Conservation (phyloP, 1,140 invertebrate species). For the Eupristina koningsbergeri region DNA sequence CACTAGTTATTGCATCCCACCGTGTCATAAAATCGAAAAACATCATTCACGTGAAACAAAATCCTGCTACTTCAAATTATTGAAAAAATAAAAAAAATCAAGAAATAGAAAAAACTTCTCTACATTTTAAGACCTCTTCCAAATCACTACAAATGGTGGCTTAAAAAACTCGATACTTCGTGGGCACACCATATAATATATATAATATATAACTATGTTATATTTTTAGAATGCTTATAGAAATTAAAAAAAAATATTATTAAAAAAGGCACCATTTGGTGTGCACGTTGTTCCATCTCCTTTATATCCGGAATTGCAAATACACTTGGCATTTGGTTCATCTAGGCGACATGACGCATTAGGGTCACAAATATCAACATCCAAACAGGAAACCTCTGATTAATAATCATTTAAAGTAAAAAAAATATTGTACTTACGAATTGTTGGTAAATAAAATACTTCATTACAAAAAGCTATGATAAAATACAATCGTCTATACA, state of each 20-base stretch:
- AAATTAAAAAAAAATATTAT: not conserved
- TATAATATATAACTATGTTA: too few species aligned
- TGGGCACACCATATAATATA: too few species aligned
- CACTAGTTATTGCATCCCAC: too few species aligned
- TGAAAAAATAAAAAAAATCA: too few species aligned
- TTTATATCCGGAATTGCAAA: slow-evolving; percentile 84
- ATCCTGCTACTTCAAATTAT: too few species aligned
- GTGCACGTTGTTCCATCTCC: slow-evolving; percentile 85
- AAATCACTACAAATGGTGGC: too few species aligned
- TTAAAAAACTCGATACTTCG: too few species aligned
- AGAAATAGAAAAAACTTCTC: too few species aligned
- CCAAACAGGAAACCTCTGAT: slow-evolving; percentile 79
- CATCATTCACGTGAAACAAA: too few species aligned
- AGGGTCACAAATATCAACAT: slow-evolving; percentile 81
- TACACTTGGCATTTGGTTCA: slow-evolving; percentile 79
- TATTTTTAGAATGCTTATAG: too few species aligned
- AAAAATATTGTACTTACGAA: slow-evolving; percentile 39
- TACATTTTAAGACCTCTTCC: too few species aligned
- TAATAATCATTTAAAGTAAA: slow-evolving; percentile 57
- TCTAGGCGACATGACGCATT: slow-evolving; percentile 84
- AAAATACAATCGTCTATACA: not conserved
- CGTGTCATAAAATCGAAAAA: too few species aligned
- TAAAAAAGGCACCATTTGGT: slow-evolving; percentile 73
- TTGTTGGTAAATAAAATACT: not conserved
- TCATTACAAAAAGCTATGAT: not conserved